Evolutionary conservation across 2,113 vertebrate genomes (phyloP).

Genomic region (Erythrocebus patas): DNA sequence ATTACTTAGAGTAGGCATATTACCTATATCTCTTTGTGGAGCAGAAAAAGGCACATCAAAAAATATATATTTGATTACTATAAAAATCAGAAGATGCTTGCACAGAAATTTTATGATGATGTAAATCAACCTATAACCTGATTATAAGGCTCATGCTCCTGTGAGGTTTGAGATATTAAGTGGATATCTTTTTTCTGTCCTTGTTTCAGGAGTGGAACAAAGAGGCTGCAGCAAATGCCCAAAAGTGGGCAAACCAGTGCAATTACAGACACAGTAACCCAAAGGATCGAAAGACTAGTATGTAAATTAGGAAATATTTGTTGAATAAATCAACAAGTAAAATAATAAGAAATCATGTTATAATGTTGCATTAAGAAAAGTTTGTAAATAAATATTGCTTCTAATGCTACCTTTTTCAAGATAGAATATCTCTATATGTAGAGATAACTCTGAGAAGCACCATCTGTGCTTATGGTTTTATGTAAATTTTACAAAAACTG

Average conservation of each 20-base stretch:
- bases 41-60: not conserved
- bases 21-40: not conserved
- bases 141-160: not conserved
- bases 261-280: fast-evolving
- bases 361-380: not conserved
- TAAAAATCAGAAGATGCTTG: not conserved
- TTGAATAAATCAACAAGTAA: not conserved
- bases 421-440: not conserved
- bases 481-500: not conserved
- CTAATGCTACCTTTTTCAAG: not conserved
- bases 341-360: not conserved
- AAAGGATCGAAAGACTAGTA: not conserved
- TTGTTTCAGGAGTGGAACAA: slow-evolving; percentile 50
- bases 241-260: slow-evolving; percentile 55
- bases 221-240: not conserved
- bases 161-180: not conserved
- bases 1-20: not conserved
- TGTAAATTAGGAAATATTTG: not conserved
- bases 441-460: not conserved
- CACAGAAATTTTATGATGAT: not conserved
- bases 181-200: not conserved
- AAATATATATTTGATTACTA: not conserved
- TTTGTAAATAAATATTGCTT: not conserved
- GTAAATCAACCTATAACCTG: not conserved
- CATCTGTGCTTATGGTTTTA: not conserved